Conservation (phyloP, 1,140 invertebrate genomes). For the Zelostemma sp. region DNA sequence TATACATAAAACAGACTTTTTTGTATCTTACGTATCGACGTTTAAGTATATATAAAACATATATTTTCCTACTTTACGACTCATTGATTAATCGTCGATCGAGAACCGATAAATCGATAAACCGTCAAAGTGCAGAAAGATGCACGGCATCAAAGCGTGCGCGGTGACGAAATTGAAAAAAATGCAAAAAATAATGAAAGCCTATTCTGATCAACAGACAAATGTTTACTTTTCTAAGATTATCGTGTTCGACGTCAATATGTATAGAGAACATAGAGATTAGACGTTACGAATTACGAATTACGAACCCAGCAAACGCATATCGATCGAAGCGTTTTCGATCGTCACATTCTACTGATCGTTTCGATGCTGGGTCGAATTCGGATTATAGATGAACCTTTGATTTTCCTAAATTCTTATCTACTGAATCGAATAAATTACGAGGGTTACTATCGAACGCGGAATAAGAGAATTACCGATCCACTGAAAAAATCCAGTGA, state of each 20-base stretch:
- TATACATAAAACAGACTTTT: slow-evolving; percentile 19
- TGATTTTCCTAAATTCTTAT: neutral
- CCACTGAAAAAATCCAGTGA: neutral
- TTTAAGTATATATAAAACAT: slow-evolving; percentile 17
- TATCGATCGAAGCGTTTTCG: slow-evolving; percentile 1
- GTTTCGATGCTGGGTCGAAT: neutral
- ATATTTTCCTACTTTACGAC: neutral
- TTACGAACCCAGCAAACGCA: neutral
- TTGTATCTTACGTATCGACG: slow-evolving; percentile 37
- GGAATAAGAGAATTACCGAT: neutral
- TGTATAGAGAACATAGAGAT: slow-evolving; percentile 37
- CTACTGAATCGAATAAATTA: neutral
- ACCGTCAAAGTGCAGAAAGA: slow-evolving; percentile 10
- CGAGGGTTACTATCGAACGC: neutral
- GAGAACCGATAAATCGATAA: slow-evolving; percentile 13
- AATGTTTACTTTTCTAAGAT: slow-evolving; percentile 47
- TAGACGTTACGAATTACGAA: slow-evolving; percentile 27
- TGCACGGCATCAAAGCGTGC: slow-evolving; percentile 14
- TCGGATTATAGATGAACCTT: neutral
- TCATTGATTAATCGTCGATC: slow-evolving; percentile 7
- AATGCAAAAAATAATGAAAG: slow-evolving; percentile 17
- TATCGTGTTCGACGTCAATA: slow-evolving; percentile 47
- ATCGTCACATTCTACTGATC: neutral
- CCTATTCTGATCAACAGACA: slow-evolving; percentile 27
- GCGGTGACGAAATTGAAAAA: slow-evolving; percentile 30